These are phyloP conservation scores for Semotilus atromaculatus DNA, from an alignment of 2,797 vertebrate genomes.

Conservation along the genomic window DNA sequence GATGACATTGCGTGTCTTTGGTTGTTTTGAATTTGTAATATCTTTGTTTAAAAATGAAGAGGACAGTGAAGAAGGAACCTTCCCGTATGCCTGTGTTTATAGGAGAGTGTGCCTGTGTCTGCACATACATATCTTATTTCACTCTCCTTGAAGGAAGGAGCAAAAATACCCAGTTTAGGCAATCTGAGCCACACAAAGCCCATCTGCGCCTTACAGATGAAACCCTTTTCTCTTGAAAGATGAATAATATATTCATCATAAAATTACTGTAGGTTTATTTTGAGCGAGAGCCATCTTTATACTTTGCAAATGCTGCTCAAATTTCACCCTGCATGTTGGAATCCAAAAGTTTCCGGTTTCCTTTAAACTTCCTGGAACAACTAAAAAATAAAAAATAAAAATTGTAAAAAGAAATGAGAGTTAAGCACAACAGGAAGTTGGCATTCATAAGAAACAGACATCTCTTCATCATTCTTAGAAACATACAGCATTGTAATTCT, in stretches of 20 bases:
- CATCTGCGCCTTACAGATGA: background rate
- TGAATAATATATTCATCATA: background rate
- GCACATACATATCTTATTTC: background rate
- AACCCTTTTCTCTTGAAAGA: background rate
- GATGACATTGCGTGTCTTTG: background rate
- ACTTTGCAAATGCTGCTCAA: background rate
- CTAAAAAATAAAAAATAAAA: too few species aligned
- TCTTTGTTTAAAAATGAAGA: background rate
- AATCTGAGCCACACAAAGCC: background rate
- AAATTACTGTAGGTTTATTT: background rate
- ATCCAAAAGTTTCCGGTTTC: background rate
- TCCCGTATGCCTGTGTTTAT: background rate
- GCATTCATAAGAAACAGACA: background rate
- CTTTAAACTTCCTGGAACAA: background rate
- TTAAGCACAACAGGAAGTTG: background rate
- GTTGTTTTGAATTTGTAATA: slow-evolving; percentile 21
- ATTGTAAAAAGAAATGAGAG: background rate
- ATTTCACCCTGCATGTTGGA: background rate
- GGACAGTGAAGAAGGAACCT: slow-evolving; percentile 1
- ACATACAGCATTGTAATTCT: background rate
- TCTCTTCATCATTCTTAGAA: background rate
- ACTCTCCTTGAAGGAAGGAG: background rate
- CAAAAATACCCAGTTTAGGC: background rate
- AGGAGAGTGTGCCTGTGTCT: background rate
- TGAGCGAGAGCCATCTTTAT: background rate